A percentile compares a stretch with the other conserved stretches of the same genome.
Evolutionary conservation across 2,888 invertebrate species (phyloP).

Genomic region (Gastracanthus pulcherrimus): DNA sequence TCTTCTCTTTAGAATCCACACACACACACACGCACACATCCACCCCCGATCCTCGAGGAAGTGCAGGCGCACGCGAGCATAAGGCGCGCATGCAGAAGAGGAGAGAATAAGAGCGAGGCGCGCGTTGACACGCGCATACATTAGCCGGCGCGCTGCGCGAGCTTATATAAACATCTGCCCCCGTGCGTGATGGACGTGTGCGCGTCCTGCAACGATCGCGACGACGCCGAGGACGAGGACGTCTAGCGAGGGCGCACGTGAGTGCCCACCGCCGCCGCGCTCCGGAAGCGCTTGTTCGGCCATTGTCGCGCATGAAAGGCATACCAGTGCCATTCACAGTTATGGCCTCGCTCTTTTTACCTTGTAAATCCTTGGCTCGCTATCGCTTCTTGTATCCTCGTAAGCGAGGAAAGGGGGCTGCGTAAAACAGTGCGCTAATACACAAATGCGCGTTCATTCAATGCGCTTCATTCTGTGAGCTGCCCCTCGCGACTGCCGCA

Average conservation of each 20-base stretch:
- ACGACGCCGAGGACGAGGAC: not conserved
- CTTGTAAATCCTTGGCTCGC: too few species aligned
- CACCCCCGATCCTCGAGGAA: slow-evolving; percentile 61
- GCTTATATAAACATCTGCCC: slow-evolving; percentile 69
- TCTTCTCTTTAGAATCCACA: not conserved
- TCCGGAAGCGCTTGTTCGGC: slow-evolving; percentile 43
- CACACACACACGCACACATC: slow-evolving; percentile 56
- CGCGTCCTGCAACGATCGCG: too few species aligned
- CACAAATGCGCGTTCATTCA: too few species aligned
- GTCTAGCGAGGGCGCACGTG: too few species aligned
- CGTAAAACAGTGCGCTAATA: not conserved
- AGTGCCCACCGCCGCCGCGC: too few species aligned
- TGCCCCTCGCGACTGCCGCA: too few species aligned
- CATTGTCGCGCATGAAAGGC: slow-evolving; percentile 53
- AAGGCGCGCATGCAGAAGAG: not conserved
- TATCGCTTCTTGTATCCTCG: too few species aligned
- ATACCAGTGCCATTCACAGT: not conserved
- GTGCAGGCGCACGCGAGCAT: slow-evolving; percentile 60
- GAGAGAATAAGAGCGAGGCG: too few species aligned
- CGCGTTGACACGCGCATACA: slow-evolving; percentile 70
- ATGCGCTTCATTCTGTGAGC: too few species aligned
- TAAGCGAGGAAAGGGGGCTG: too few species aligned
- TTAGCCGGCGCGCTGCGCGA: slow-evolving; percentile 59
- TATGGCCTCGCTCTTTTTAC: not conserved
- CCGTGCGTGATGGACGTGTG: slow-evolving; percentile 29